Base-by-base conservation (phyloP, 92 coral and sea anemone species). In the Phenganax stokvisi region DNA sequence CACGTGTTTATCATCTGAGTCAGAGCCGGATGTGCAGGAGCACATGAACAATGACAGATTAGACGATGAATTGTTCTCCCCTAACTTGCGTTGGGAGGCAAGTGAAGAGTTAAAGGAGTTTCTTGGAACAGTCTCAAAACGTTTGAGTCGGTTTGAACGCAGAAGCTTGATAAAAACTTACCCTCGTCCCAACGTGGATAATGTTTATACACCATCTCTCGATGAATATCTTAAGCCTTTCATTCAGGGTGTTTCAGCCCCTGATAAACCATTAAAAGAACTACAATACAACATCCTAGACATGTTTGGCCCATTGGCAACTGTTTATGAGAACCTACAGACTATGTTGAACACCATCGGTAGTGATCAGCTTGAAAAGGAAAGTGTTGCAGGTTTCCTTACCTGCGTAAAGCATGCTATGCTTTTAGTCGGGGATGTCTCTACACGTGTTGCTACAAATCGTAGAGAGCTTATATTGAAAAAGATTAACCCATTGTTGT, bases 101-200 rank as follows among this genome's bases (percentile, higher is more conserved):
- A 51, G 71, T 44, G 84, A 74, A 72, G 51, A 62, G 15, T 64
- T 83, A 76, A 12, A 81, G 52, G 59, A 81, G 74, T 64, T 84
- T 61, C 77, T 80, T 12, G 82, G 81, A 55, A 85, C 88, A 71
- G 60, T 80, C 65, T 78, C 72, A 57, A 86, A 86, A 71, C 84
- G 87, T 37, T 79, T 87, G 76, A 68, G 85, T 58, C 72, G 72
- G 51, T 79, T 84, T 80, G 87, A 87, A 67, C 72, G 90, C 51
- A 84, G 74, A 77, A 85, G 82, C 28, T 20, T 83, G 31, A 27
- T 67, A 10, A 20, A 31, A 11, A 10, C 72, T 59, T 59, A 59
- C 65, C 65, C 65, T 59, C 3, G 65, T 13, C 65, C 65, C 27
- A 25, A 59, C 7, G 72, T 67, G 31, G 72, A 67, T 67, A 2